phyloP scores from a whole-genome alignment of 1,140 invertebrate species.

The Ceratina australensis region DNA sequence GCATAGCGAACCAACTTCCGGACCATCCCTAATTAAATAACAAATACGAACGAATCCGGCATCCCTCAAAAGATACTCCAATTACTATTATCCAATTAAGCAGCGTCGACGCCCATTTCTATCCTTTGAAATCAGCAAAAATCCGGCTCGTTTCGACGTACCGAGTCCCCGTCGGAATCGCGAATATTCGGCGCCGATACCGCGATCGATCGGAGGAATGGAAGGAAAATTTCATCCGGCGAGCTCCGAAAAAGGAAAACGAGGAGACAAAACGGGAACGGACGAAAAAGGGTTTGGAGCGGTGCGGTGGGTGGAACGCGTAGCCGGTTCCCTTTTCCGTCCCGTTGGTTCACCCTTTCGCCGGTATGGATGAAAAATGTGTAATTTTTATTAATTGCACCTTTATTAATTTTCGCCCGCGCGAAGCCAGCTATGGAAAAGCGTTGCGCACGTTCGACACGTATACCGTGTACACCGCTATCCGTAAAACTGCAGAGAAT shows the following conservation, averaged over 20 bases:
- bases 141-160: background rate
- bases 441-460: background rate
- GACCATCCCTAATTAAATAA: background rate
- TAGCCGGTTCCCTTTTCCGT: background rate
- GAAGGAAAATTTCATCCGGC: slow-evolving; percentile 47
- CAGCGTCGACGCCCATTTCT: background rate
- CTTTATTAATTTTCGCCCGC: slow-evolving; percentile 71
- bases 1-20: background rate
- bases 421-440: slow-evolving; percentile 10
- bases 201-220: slow-evolving; percentile 14
- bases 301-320: slow-evolving; percentile 2
- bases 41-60: background rate
- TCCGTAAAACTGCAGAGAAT: no score
- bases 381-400: slow-evolving; percentile 75
- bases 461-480: slow-evolving; percentile 7
- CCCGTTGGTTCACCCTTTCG: slow-evolving; percentile 10
- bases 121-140: slow-evolving; percentile 6
- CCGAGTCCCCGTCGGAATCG: background rate
- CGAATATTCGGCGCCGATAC: slow-evolving; percentile 4
- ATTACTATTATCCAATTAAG: slow-evolving; percentile 20
- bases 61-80: slow-evolving; percentile 1
- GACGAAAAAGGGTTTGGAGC: background rate
- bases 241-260: slow-evolving; percentile 39
- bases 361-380: slow-evolving; percentile 71
- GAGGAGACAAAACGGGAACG: slow-evolving; percentile 16